Evolutionary conservation across 2,113 vertebrate genomes (phyloP).

Genomic region (Pseudorhombus dupliciocellatus): DNA sequence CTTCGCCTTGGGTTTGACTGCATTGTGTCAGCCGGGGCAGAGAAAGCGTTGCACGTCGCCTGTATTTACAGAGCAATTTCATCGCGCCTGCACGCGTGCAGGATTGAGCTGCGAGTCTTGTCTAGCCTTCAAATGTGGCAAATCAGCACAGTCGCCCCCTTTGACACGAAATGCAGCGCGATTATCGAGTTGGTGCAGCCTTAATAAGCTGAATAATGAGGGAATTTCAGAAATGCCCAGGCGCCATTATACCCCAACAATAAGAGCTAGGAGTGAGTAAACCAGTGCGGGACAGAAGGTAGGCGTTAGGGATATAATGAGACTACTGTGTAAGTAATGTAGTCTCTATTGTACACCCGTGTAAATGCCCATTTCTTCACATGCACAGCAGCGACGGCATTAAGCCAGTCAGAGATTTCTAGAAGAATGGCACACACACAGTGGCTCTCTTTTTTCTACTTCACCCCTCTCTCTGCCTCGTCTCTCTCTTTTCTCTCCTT

Average conservation of each 20-base stretch:
- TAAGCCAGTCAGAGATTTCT: slow-evolving; percentile 93
- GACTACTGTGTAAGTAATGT: slow-evolving; percentile 96
- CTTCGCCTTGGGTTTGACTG: slow-evolving; percentile 59
- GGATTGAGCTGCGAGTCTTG: slow-evolving; percentile 68
- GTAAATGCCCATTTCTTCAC: slow-evolving; percentile 98
- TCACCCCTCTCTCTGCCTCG: slow-evolving; percentile 59
- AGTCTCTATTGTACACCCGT: slow-evolving; percentile 93
- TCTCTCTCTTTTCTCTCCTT: slow-evolving; percentile 29
- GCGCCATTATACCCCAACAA: slow-evolving; percentile 97
- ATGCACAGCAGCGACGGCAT: slow-evolving; percentile 90
- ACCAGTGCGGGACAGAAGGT: slow-evolving; percentile 92
- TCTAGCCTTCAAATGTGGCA: slow-evolving; percentile 86
- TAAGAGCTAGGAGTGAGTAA: slow-evolving; percentile 95
- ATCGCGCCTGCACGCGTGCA: slow-evolving; percentile 61
- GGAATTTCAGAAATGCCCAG: slow-evolving; percentile 98
- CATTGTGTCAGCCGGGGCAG: slow-evolving; percentile 51
- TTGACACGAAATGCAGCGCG: slow-evolving; percentile 85
- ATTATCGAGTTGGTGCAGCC: slow-evolving; percentile 94
- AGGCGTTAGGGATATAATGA: slow-evolving; percentile 95
- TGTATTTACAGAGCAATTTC: slow-evolving; percentile 82
- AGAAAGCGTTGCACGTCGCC: slow-evolving; percentile 53
- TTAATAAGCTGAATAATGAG: slow-evolving; percentile 99
- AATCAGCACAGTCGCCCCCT: slow-evolving; percentile 84
- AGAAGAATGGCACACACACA: slow-evolving; percentile 90
- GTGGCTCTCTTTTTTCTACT: slow-evolving; percentile 66